Evolutionary conservation across 2,888 invertebrate species (phyloP).

Genomic region (Antheraea yamamai): DNA sequence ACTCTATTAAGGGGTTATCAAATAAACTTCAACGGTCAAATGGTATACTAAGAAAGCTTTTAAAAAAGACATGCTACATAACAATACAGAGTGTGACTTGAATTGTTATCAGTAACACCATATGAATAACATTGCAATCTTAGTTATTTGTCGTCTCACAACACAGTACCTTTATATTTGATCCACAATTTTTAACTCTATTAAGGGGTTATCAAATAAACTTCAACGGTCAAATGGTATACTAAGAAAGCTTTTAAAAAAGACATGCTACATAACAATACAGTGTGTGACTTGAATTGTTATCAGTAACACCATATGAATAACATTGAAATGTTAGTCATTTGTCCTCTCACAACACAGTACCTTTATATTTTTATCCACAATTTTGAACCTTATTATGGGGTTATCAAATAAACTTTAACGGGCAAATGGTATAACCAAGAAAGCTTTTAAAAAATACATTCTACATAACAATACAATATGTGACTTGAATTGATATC

Average conservation of each 20-base stretch:
- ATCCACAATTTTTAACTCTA: not conserved
- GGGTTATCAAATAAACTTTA: not conserved
- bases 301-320: too few relatives aligned
- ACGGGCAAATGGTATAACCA: not conserved
- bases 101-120: too few relatives aligned
- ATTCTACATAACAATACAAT: not conserved
- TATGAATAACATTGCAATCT: too few relatives aligned
- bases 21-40: not conserved
- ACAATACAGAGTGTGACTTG: not conserved
- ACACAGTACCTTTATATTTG: not conserved
- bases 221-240: not conserved
- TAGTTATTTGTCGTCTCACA: too few relatives aligned
- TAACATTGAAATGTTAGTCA: too few relatives aligned
- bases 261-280: not conserved
- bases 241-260: not conserved
- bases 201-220: not conserved
- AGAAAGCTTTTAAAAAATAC: not conserved
- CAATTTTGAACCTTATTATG: not conserved
- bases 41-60: not conserved
- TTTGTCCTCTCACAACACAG: not conserved
- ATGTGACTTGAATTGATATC: not conserved
- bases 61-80: not conserved
- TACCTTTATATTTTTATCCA: not conserved
- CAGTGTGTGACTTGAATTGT: too few relatives aligned
- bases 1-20: not conserved